Evolutionary conservation across 2,888 invertebrate species (phyloP), one percentile per base, ranked within the genome.

Genomic region (Lamellibrachia satsuma): DNA sequence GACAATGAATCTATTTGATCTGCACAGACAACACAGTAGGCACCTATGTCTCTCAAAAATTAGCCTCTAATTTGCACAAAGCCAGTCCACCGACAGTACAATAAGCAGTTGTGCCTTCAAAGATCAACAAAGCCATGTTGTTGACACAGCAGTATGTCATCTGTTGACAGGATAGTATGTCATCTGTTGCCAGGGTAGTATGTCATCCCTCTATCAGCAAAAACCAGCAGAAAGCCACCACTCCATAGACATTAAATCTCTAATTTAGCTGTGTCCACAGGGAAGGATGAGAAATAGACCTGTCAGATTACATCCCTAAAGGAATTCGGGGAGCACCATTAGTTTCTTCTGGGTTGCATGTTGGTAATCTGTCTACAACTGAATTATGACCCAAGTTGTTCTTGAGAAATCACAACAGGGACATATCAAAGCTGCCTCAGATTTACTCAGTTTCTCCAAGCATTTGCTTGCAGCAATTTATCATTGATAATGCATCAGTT

Each of bases 351-450:
- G 75, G 75, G 75, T 22, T 22, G 4, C n/a, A n/a, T 15, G 22
- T n/a, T 75, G 75, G 75, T 75, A n/a, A 75, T 75, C 75, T 75
- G 75, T 75, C 75, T 75, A 75, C 75, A 75, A 22, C 75, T 75
- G 75, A 75, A 75, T 75, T 75, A 75, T 75, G 75, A 75, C 75
- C 75, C 75, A 22, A 75, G 75, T 75, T 75, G 75, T 75, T 75
- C 75, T n/a, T 6, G 75, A 22, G 75, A 75, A 75, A 75, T 75
- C 75, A 75, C 22, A 75, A 75, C 75, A 75, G 75, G 75, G 15
- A 6, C 22, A 22, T n/a, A 75, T 75, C 75, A 75, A 75, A 75
- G n/a, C 57, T 57, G 57, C 8, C 8, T 57, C 8, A 0, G 57
- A 57, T 57, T 57, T 57, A 57, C 22, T 6, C 75, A 39, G 39